Evolutionary conservation across 1,140 invertebrate genomes (phyloP), one percentile per base, ranked within the genome.

Genomic region (Asobara japonica): DNA sequence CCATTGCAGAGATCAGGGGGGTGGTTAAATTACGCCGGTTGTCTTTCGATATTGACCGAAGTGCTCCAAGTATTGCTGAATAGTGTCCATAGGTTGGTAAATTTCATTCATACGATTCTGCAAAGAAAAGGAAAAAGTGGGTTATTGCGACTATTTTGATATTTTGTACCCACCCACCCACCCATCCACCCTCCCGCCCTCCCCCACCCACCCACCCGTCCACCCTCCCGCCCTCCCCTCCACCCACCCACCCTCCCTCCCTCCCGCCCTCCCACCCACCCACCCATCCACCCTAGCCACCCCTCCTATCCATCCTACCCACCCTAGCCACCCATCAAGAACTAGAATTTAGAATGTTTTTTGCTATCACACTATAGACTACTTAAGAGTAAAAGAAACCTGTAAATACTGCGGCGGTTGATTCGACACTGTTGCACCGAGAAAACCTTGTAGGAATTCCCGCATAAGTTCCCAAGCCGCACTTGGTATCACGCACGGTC

Each of bases 11-110:
- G 31, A 36, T 36, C 5, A 36, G 5, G 18, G 10, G 1, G 10
- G 10, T 10, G 6, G 5, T 83, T 82, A 87, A 61, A 87, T 80
- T 36, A 89, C 86, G 27, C 89, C 89, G 2, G 91, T 89, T 1
- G 90, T 86, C 85, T 98, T 98, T 61, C 95, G 89, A 80, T 96
- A 96, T 65, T 93, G 92, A 76, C 92, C 95, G 84, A 98, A 98
- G 82, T 98, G 95, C 85, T 98, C 96, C 79, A 98, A 90, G 86
- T 99, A 99, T 81, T 98, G 97, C 74, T 96, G 93, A 64, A 98
- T 94, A 0, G 96, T 98, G 83, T 98, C 96, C 75, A 96, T 92
- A 0, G 95, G 94, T 66, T 93, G 92, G 83, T 97, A 98, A 56
- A 96, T 89, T 13, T 97, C 94, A 80, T 96, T 96, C 91, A 95